Base-by-base conservation (phyloP, 2,888 invertebrate species). In the Pachymerium ferrugineum region DNA sequence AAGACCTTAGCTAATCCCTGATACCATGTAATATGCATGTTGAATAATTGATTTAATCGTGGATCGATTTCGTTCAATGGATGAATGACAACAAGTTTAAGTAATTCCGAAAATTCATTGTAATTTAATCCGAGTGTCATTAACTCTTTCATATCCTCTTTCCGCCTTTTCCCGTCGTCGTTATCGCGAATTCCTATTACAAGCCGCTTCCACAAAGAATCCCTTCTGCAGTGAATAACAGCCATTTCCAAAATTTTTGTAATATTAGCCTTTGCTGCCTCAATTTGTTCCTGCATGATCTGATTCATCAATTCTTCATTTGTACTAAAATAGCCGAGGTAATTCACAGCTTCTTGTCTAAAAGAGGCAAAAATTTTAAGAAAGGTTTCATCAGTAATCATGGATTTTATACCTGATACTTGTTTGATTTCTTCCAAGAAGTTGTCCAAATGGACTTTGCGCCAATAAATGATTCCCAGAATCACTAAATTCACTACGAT, bases 131-230 rank as follows among this genome's bases (percentile, higher is more conserved):
- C 72, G 22, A 42, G 72, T 73, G 76, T 71, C 75, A 79, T 78
- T 73, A 73, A 75, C 38, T 79, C 68, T 81, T 79, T 74, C 81
- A 83, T 78, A 33, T 78, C 80, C 72, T 79, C 81, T 73, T 78
- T 79, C 74, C 78, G 79, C 76, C 78, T 79, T 30, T 67, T 73
- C 35, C 74, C 76, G 3, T 81, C 77, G 74, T 79, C 74, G 73
- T 75, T 4, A 75, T 78, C 73, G 77, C 79, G 62, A 77, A 80
- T 74, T 75, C 80, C 82, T 14, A 67, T 81, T n/a, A 88, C 81
- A 73, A 90, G 82, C 78, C 88, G 86, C 77, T 88, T 87, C 90
- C 90, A 90, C 3, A 90, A 82, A n/a, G 87, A 82, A 81, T 90
- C 89, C 38, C 89, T 87, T 70, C 89, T 83, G 80, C 90, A 90